Percentiles rank a stretch among this genome's conserved stretches.
phyloP scores from a whole-genome alignment of 2,888 invertebrate species.

The Tenthredo livida region DNA sequence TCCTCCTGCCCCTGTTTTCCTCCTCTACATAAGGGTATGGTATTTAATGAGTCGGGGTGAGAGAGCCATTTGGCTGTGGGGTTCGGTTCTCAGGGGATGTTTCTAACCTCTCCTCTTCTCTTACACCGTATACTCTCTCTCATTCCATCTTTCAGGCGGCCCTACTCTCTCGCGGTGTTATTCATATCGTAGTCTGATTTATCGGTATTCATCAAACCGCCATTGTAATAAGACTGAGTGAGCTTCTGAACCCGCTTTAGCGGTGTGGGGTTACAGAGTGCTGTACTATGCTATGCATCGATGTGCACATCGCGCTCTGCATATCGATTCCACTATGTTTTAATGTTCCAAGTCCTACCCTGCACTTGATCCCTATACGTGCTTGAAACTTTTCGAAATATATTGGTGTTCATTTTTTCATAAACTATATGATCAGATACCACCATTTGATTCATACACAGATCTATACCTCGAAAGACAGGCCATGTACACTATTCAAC shows the following conservation, averaged over 20 bases:
- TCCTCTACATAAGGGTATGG: slow-evolving; percentile 71
- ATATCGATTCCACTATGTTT: slow-evolving; percentile 30
- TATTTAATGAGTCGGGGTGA: slow-evolving; percentile 75
- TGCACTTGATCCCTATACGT: not conserved
- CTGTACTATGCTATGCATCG: slow-evolving; percentile 36
- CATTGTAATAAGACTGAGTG: slow-evolving; percentile 73
- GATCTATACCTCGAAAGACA: not conserved
- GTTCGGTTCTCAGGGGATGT: slow-evolving; percentile 72
- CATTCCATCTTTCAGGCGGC: slow-evolving; percentile 53
- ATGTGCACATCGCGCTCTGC: slow-evolving; percentile 18
- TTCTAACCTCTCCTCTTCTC: slow-evolving; percentile 64
- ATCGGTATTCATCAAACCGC: slow-evolving; percentile 81
- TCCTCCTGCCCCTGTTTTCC: slow-evolving; percentile 53
- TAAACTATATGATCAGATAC: not conserved
- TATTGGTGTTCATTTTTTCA: not conserved
- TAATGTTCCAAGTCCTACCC: slow-evolving; percentile 4
- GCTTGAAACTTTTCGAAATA: not conserved
- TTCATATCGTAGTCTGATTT: slow-evolving; percentile 78
- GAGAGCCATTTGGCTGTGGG: slow-evolving; percentile 61
- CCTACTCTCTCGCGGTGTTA: slow-evolving; percentile 55
- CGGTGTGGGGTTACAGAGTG: slow-evolving; percentile 41
- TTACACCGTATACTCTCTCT: slow-evolving; percentile 53
- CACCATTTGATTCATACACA: not conserved
- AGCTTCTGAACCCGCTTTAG: slow-evolving; percentile 50
- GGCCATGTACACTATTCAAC: not conserved